Conservation (phyloP, 64 coral and sea anemone species). For the Orbicella faveolata region DNA sequence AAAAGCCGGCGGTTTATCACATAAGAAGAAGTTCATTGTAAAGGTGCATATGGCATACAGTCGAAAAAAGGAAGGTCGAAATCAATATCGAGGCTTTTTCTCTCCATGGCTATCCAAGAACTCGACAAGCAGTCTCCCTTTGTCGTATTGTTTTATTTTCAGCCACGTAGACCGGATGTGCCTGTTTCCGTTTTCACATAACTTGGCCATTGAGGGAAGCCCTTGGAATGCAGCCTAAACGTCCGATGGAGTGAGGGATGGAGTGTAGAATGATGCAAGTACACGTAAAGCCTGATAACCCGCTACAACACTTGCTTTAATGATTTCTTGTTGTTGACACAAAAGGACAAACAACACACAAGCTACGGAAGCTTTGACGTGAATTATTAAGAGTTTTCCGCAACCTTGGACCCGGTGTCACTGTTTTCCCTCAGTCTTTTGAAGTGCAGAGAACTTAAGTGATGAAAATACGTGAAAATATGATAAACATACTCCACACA, state of each 20-base stretch:
- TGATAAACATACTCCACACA: too few relatives aligned
- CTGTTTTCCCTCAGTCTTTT: too few relatives aligned
- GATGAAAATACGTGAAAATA: too few relatives aligned
- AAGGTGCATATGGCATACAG: neutral
- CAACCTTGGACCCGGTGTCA: neutral
- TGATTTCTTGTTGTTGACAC: neutral
- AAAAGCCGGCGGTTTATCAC: neutral
- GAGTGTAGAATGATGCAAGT: neutral
- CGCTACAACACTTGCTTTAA: neutral
- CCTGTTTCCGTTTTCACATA: neutral
- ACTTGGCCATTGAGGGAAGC: neutral
- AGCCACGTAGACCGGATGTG: conserved; percentile 24
- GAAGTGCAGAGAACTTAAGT: too few relatives aligned
- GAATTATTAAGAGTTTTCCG: neutral
- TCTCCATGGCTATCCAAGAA: neutral
- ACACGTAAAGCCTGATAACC: neutral
- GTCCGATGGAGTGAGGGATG: neutral
- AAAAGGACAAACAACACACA: neutral
- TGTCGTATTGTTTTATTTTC: neutral
- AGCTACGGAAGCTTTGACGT: neutral
- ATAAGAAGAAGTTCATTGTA: neutral
- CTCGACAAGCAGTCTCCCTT: conserved; percentile 11
- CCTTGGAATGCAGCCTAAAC: neutral
- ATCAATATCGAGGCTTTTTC: neutral
- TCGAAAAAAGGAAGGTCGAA: neutral